Conservation (phyloP, 1,140 invertebrate genomes). For the Drosophila takahashii region DNA sequence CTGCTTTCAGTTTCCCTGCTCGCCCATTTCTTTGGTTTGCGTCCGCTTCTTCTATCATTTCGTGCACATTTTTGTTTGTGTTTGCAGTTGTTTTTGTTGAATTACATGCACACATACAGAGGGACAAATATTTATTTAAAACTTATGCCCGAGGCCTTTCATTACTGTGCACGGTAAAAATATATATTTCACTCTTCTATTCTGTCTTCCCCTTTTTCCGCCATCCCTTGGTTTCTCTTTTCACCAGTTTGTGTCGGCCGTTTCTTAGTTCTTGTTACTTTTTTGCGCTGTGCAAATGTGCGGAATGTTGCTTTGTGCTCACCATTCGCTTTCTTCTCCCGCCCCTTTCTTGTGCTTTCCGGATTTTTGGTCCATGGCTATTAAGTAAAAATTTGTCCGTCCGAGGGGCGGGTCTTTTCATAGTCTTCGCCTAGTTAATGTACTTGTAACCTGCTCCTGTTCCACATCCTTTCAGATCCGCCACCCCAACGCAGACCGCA, state of each 20-base stretch:
- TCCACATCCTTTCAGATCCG: constrained; percentile 33
- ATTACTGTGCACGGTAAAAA: constrained; percentile 75
- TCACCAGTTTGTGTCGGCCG: constrained; percentile 15
- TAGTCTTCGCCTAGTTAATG: constrained; percentile 69
- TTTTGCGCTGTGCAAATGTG: constrained; percentile 65
- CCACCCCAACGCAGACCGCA: constrained; percentile 8
- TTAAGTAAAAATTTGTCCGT: constrained; percentile 40
- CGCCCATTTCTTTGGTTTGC: constrained; percentile 61
- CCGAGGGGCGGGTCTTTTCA: constrained; percentile 23
- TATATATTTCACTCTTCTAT: constrained; percentile 45
- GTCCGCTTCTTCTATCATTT: constrained; percentile 46
- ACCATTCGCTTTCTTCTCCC: constrained; percentile 41
- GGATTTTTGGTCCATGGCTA: constrained; percentile 50
- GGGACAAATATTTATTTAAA: constrained; percentile 81
- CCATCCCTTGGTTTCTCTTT: constrained; percentile 13
- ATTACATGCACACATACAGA: constrained; percentile 76
- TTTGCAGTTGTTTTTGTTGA: constrained; percentile 70
- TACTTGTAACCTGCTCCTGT: constrained; percentile 52
- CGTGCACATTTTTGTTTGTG: constrained; percentile 52
- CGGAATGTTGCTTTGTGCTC: constrained; percentile 67
- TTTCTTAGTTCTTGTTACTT: constrained; percentile 45
- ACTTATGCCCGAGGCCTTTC: constrained; percentile 82
- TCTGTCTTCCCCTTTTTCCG: constrained; percentile 19
- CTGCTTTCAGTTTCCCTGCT: constrained; percentile 13
- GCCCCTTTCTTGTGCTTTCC: constrained; percentile 20